Conservation (phyloP, 2,797 vertebrate genomes). For the Ceryle rudis region DNA sequence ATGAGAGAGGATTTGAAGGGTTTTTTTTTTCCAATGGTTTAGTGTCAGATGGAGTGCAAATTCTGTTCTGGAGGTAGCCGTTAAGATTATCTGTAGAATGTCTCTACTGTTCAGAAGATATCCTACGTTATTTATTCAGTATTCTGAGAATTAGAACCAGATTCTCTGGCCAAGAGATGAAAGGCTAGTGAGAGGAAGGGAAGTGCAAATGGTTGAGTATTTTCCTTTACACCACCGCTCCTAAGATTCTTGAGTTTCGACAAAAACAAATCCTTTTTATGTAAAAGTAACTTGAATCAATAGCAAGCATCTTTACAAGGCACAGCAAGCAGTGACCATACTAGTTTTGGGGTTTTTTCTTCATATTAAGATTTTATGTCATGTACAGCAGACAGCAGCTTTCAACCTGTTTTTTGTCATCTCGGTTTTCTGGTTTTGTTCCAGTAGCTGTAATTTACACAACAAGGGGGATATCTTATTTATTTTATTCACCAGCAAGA, state of each 20-base stretch:
- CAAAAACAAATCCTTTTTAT: not conserved
- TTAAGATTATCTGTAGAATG: not conserved
- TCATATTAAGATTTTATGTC: not conserved
- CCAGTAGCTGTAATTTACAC: constrained; percentile 26
- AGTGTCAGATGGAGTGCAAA: not conserved
- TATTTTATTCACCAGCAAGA: constrained; percentile 29
- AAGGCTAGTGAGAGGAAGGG: not conserved
- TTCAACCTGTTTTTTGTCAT: not conserved
- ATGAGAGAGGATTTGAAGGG: not conserved
- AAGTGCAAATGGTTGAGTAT: not conserved
- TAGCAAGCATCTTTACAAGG: not conserved
- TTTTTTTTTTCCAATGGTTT: not conserved
- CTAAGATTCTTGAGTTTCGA: not conserved
- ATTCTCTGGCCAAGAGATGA: not conserved
- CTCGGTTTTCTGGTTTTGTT: not conserved
- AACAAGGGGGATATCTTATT: constrained; percentile 12
- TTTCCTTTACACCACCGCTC: not conserved
- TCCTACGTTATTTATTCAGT: not conserved
- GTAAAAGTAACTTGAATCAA: not conserved
- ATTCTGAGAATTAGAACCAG: not conserved
- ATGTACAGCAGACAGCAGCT: not conserved
- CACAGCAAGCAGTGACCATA: not conserved
- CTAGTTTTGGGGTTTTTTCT: not conserved
- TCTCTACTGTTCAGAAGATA: not conserved
- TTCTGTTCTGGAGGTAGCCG: not conserved